phyloP scores from a whole-genome alignment of 2,113 vertebrate species.

The Thymallus thymallus region DNA sequence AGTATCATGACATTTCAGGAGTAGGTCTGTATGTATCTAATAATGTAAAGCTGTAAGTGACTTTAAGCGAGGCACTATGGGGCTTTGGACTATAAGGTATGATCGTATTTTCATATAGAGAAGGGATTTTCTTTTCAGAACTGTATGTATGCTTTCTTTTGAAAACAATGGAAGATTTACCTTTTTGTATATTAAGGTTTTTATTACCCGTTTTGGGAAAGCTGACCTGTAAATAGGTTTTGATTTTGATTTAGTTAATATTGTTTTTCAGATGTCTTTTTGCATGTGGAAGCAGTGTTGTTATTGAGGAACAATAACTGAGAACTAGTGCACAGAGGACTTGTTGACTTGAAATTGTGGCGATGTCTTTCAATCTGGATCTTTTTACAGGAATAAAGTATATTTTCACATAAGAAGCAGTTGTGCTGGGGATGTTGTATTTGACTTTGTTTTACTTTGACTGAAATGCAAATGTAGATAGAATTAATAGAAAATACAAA shows the following conservation, averaged over 20 bases:
- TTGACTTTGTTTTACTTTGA: no score
- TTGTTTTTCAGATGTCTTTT: conserved; percentile 57
- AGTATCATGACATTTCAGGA: conserved; percentile 12
- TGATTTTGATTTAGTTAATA: conserved; percentile 66
- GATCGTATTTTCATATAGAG: conserved; percentile 56
- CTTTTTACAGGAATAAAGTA: conserved; percentile 81
- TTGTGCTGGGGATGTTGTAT: neutral
- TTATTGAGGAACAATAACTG: conserved; percentile 38
- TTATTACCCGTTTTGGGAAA: conserved; percentile 57
- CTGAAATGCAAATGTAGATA: neutral
- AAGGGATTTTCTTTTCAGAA: conserved; percentile 36
- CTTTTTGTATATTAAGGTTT: conserved; percentile 66
- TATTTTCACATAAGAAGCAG: conserved; percentile 78
- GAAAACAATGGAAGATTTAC: conserved; percentile 37
- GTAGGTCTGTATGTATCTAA: neutral
- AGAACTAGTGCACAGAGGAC: conserved; percentile 37
- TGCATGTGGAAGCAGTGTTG: conserved; percentile 67
- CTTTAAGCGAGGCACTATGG: conserved; percentile 9
- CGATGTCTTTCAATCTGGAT: conserved; percentile 64
- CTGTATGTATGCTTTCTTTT: conserved; percentile 42
- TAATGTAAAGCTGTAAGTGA: conserved; percentile 15
- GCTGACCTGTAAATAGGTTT: conserved; percentile 68
- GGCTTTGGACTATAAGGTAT: conserved; percentile 46
- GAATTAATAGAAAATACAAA: neutral
- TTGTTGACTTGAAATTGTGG: conserved; percentile 58